Conservation (phyloP, 2,797 vertebrate species). For the Allobates femoralis region DNA sequence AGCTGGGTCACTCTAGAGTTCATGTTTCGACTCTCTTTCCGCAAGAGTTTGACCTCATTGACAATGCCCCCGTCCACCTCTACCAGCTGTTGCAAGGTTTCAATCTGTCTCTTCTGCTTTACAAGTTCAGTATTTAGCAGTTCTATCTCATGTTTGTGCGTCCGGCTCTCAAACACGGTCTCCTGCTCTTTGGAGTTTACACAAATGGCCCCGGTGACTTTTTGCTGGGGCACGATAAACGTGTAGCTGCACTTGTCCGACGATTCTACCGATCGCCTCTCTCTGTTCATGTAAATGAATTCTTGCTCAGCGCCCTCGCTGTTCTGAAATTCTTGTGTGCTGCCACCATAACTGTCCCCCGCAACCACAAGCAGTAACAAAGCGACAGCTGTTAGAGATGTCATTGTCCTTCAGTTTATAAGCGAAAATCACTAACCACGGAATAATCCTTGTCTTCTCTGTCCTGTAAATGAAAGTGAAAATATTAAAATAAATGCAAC, state of each 20-base stretch:
- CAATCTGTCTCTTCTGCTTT: constrained; percentile 97
- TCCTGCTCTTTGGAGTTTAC: constrained; percentile 96
- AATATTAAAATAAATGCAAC: not conserved
- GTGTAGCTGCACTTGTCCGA: constrained; percentile 95
- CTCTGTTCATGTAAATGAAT: constrained; percentile 85
- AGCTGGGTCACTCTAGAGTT: constrained; percentile 97
- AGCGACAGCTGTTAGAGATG: constrained; percentile 66
- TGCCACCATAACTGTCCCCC: constrained; percentile 68
- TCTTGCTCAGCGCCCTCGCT: constrained; percentile 79
- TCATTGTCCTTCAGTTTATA: constrained; percentile 73
- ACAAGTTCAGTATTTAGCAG: constrained; percentile 91
- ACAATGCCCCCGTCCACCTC: constrained; percentile 97
- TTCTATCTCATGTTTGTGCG: constrained; percentile 95
- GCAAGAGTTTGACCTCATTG: constrained; percentile 95
- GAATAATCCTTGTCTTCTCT: constrained; percentile 61
- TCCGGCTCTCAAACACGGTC: constrained; percentile 86
- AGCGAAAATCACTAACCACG: constrained; percentile 53
- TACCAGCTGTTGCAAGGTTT: constrained; percentile 95
- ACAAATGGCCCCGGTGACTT: constrained; percentile 96
- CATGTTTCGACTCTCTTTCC: constrained; percentile 98
- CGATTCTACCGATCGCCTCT: constrained; percentile 80
- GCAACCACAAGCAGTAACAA: constrained; percentile 71
- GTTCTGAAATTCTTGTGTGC: constrained; percentile 81
- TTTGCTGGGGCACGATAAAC: constrained; percentile 96
- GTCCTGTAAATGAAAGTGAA: constrained; percentile 67